Percentiles rank a stretch among this genome's conserved stretches.
phyloP scores from a whole-genome alignment of 2,797 vertebrate species.

The Mionectes olivaceus region DNA sequence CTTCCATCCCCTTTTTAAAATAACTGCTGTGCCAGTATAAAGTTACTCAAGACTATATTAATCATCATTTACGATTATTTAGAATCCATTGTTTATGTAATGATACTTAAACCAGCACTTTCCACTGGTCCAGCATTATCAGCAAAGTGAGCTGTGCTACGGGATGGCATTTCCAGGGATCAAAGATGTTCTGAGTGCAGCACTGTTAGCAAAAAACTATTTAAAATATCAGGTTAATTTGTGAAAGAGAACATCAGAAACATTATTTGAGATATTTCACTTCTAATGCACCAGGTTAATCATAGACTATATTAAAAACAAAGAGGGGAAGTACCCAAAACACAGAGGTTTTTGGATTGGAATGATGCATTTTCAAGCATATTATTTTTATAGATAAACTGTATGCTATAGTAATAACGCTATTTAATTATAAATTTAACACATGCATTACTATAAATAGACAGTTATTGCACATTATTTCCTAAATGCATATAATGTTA shows the following conservation, averaged over 20 bases:
- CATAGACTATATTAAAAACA: background rate
- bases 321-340: background rate
- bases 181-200: background rate
- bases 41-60: background rate
- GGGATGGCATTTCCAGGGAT: background rate
- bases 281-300: background rate
- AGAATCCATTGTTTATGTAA: background rate
- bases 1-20: background rate
- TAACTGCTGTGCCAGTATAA: background rate
- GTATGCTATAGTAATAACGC: background rate
- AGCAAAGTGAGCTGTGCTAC: background rate
- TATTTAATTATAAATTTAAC: accelerated
- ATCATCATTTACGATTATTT: background rate
- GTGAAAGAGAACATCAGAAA: background rate
- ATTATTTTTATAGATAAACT: background rate
- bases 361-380: accelerated
- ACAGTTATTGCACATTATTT: background rate
- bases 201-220: background rate
- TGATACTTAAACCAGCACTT: background rate
- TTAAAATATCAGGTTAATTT: background rate
- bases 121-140: background rate
- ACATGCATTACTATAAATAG: background rate
- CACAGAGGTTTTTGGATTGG: accelerated
- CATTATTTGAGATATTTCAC: background rate
- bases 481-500: background rate